Base-by-base conservation (phyloP, 2,113 vertebrate genomes). In the Petrocephalus microphthalmus region DNA sequence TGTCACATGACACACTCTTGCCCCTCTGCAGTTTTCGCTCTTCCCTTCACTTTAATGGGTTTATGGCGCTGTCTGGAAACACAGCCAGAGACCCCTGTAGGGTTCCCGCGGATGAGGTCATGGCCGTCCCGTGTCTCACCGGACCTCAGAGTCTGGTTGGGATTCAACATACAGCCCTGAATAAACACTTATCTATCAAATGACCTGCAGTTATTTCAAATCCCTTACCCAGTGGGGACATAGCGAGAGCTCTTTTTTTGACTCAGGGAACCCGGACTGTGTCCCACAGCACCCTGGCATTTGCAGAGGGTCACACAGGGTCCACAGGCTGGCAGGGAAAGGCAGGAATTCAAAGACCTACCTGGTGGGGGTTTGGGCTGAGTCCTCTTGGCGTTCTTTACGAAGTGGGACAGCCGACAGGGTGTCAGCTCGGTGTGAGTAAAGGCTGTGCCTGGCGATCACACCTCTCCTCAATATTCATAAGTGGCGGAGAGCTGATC, bases 261-360 rank as follows among this genome's bases (percentile, higher is more conserved):
- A 47, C 25, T 2, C 29, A 42, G 19, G 33, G 56, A 20, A 20
- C 19, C 37, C 49, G 53, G 6, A 42, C 17, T 49, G 20, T 10
- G 37, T 29, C 74, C 87, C 74, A 57, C 53, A 6, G 52, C 15
- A 7, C 10, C 7, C 22, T 47, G 82, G 89, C 89, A 85, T 86
- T 89, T 87, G 84, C 90, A 84, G 81, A 89, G 92, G 91, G 92
- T 92, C 92, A 91, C 91, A 93, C 92, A 92, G 92, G 92, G 92
- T 91, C 93, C 88, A 87, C 88, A 90, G 92, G 88, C 82, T 92
- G 93, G 92, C 93, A 93, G 94, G 92, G 91, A 47, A 90, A 89
- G 88, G 89, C 56, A 25, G n/a, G 90, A 95, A 93, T 94, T 94
- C 93, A 95, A 89, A 94, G 94, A 91, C 95, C 95, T 96, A 96